Evolutionary conservation across 2,797 vertebrate species (phyloP), one percentile per base, ranked within the genome.

Genomic region (Pterois miles): DNA sequence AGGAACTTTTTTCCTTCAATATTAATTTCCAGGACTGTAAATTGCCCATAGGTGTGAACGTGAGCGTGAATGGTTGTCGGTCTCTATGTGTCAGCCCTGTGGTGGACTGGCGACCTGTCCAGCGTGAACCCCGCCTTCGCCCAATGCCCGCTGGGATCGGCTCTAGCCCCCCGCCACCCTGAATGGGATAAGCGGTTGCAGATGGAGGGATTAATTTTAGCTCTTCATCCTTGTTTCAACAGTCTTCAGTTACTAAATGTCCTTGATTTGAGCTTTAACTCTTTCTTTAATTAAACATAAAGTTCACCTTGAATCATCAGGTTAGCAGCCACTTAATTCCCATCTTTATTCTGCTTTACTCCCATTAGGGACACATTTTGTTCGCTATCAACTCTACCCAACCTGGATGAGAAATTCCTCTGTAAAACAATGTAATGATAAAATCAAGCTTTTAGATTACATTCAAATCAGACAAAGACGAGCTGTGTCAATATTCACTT

Each of bases 261-360:
- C 59, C 56, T 74, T 54, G 13, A 73, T 65, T 72, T 68, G 12
- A 67, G 60, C 52, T 54, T n/a, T 59, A 78, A 73, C 82, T 73
- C 56, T 31, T 10, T 36, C 71, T 63, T 63, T 53, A 53, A 59
- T 56, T 70, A 52, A 46, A n/a, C 25, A 6, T 58, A 36, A 57
- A 9, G 23, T 66, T 56, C 67, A 2, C 14, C 12, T 10, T 27
- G 25, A 81, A 13, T 52, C 40, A 73, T 43, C 76, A 43, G 65
- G 81, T 74, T 40, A 65, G 29, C 65, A 20, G 73, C 56, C 48
- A 20, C 67, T n/a, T 34, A 53, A 70, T 77, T 63, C 58, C 18
- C 60, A 69, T 81, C 23, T 83, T 74, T 71, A 63, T 65, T 78
- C 78, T 38, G 53, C 48, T 10, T 64, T 56, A 3, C 46, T 65